Conservation (phyloP, 2,113 vertebrate species). For the Gnathonemus longibarbis region DNA sequence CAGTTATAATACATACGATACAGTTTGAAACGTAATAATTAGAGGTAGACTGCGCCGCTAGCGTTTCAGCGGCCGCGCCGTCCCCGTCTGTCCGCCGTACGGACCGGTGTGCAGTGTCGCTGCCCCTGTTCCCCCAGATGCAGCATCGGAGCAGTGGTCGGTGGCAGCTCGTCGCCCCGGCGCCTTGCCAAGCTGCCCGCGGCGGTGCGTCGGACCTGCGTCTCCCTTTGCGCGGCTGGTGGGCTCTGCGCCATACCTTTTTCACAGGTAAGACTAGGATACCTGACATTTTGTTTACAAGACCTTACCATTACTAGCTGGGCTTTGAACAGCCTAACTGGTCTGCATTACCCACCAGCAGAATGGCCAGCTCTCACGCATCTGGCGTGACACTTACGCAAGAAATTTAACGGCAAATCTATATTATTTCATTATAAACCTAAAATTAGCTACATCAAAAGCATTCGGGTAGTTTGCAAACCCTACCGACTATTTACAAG, state of each 20-base stretch:
- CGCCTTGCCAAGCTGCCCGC: conserved; percentile 20
- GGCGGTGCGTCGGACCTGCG: conserved; percentile 28
- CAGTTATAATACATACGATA: neutral
- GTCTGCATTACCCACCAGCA: neutral
- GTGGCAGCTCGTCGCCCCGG: neutral
- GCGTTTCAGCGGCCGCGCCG: neutral
- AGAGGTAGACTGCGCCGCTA: neutral
- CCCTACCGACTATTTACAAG: neutral
- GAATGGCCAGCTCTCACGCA: neutral
- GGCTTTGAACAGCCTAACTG: neutral
- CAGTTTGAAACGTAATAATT: neutral
- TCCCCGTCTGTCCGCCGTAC: neutral
- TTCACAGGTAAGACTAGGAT: conserved; percentile 27
- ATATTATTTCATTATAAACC: neutral
- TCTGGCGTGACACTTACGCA: neutral
- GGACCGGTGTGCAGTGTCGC: neutral
- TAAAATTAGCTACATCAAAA: neutral
- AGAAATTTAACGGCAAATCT: neutral
- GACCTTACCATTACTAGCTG: neutral
- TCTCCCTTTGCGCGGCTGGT: conserved; percentile 27
- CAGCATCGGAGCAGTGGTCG: neutral
- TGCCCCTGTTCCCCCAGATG: conserved; percentile 10
- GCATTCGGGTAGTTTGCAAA: neutral
- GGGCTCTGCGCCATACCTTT: conserved; percentile 43
- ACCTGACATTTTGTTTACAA: neutral